Conservation (phyloP, 2,113 vertebrate genomes). For the Stomatorhinus ivindoensis region DNA sequence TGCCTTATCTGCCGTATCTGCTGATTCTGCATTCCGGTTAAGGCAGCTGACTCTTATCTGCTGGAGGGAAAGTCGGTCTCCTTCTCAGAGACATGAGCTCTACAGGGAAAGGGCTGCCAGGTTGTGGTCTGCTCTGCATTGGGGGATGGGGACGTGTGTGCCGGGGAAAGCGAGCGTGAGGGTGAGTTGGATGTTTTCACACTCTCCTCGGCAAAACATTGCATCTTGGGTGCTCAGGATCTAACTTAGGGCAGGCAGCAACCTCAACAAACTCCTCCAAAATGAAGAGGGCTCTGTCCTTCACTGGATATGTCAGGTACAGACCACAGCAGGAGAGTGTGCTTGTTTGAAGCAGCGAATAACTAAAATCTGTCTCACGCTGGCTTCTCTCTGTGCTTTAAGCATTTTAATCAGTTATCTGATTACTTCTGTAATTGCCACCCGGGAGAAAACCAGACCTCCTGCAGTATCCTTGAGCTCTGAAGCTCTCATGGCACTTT, state of each 20-base stretch:
- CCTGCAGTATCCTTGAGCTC: neutral
- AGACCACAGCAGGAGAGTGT: neutral
- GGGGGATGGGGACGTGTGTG: neutral
- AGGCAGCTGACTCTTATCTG: neutral
- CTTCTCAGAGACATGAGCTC: neutral
- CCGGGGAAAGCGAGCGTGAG: neutral
- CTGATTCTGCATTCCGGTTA: neutral
- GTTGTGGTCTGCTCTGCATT: neutral
- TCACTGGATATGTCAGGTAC: neutral
- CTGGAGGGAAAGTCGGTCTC: neutral
- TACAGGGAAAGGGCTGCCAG: neutral
- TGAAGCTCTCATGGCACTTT: neutral
- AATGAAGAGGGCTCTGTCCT: neutral
- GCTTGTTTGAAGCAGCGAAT: neutral
- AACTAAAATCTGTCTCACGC: neutral
- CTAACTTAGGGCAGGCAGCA: neutral
- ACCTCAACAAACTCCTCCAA: neutral
- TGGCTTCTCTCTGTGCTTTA: neutral
- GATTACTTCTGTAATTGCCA: neutral
- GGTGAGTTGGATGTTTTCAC: neutral
- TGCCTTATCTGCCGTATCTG: too few species aligned
- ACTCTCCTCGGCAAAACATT: neutral
- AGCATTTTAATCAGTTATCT: neutral
- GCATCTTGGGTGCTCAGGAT: neutral
- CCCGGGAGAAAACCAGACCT: neutral